phyloP scores from a whole-genome alignment of 1,140 invertebrate genomes.

The Drosophila lacertosa region DNA sequence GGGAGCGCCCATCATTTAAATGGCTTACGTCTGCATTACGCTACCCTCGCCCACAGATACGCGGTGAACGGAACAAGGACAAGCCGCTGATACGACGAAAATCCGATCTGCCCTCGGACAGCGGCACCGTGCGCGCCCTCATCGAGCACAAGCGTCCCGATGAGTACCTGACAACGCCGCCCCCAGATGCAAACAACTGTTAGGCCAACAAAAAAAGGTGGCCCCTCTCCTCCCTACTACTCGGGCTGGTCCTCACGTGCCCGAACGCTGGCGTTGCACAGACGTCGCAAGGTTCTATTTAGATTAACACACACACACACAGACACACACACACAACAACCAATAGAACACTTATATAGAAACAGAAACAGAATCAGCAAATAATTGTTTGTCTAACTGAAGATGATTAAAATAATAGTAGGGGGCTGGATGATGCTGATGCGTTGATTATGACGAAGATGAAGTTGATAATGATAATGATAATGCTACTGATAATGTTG shows the following conservation, averaged over 20 bases:
- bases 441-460: constrained; percentile 9
- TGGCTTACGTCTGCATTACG: constrained; percentile 54
- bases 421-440: constrained; percentile 31
- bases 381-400: constrained; percentile 34
- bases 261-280: constrained; percentile 22
- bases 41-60: constrained; percentile 68
- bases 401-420: constrained; percentile 30
- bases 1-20: constrained; percentile 15
- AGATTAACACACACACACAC: constrained; percentile 22
- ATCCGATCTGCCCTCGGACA: constrained; percentile 96
- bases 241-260: constrained; percentile 42
- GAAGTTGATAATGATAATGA: constrained; percentile 17
- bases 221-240: constrained; percentile 1
- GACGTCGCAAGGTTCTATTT: constrained; percentile 39
- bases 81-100: constrained; percentile 96
- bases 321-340: background rate
- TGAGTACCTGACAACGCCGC: constrained; percentile 91
- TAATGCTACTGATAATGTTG: constrained; percentile 12
- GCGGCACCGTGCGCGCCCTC: constrained; percentile 94
- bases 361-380: constrained; percentile 5
- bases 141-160: constrained; percentile 96
- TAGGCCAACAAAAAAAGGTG: constrained; percentile 35
- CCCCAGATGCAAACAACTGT: constrained; percentile 87
- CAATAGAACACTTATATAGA: no score
- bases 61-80: constrained; percentile 87